phyloP scores from a whole-genome alignment of 2,797 vertebrate species.

The Apogon hyalosoma region DNA sequence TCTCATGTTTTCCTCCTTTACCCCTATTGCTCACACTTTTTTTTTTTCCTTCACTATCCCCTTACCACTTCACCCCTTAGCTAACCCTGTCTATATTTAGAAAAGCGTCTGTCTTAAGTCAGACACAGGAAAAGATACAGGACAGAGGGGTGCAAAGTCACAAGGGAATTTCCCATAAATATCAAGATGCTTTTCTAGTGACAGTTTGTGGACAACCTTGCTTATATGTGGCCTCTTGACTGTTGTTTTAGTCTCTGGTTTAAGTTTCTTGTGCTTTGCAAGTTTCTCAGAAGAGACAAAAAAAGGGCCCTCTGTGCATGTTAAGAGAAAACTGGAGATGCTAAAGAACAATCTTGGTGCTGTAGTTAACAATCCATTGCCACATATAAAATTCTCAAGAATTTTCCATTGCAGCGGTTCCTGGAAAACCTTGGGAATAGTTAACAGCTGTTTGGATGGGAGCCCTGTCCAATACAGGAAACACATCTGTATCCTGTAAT shows the following conservation, averaged over 20 bases:
- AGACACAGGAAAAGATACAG: conserved; percentile 32
- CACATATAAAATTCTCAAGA: conserved; percentile 68
- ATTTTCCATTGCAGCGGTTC: conserved; percentile 80
- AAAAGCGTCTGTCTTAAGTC: conserved; percentile 22
- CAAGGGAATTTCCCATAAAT: conserved; percentile 37
- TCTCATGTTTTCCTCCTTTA: not conserved
- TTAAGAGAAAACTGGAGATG: conserved; percentile 7
- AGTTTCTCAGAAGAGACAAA: conserved; percentile 7
- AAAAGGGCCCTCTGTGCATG: not conserved
- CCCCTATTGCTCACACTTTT: not conserved
- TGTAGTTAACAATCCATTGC: conserved; percentile 37
- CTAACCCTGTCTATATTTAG: conserved; percentile 66
- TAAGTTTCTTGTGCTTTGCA: conserved; percentile 8
- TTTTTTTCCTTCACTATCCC: not conserved
- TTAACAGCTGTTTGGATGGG: conserved; percentile 76
- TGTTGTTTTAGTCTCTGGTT: conserved; percentile 49
- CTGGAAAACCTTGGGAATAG: conserved; percentile 74
- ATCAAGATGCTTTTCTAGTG: not conserved
- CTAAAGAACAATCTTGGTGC: conserved; percentile 2
- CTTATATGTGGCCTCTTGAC: conserved; percentile 17
- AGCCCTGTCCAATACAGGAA: conserved; percentile 56
- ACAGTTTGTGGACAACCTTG: conserved; percentile 5
- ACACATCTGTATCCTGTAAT: conserved; percentile 53
- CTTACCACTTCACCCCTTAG: not conserved
- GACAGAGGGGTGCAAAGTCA: conserved; percentile 6